Evolutionary conservation across 2,113 vertebrate species (phyloP).

Genomic region (Corapipo altera): DNA sequence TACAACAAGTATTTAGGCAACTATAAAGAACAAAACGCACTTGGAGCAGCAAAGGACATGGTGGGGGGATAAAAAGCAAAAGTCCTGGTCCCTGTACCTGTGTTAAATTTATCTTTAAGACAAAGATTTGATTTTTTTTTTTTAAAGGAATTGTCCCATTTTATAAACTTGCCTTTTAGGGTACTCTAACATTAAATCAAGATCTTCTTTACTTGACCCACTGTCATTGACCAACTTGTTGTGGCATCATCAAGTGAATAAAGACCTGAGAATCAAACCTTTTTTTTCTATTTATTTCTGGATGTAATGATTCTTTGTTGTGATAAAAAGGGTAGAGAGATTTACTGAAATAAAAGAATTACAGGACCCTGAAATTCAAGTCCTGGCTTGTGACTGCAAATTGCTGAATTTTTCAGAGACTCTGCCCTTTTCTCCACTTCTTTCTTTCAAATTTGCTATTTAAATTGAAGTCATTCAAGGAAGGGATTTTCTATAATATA

Average conservation of each 20-base stretch:
- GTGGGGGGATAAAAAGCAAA: neutral
- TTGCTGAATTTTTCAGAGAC: neutral
- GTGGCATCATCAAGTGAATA: neutral
- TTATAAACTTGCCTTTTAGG: neutral
- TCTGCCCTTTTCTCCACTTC: neutral
- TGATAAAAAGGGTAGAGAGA: neutral
- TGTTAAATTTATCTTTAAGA: neutral
- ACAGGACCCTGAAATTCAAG: neutral
- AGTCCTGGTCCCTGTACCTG: neutral
- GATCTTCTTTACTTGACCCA: neutral
- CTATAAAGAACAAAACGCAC: neutral
- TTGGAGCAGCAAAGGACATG: neutral
- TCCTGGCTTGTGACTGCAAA: neutral
- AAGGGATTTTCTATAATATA: neutral
- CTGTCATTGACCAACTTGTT: neutral
- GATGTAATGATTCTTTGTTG: neutral
- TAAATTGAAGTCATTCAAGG: slow-evolving; percentile 4
- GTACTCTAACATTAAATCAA: neutral
- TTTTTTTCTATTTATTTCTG: neutral
- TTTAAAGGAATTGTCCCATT: neutral
- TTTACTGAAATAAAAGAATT: neutral
- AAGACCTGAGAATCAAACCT: neutral
- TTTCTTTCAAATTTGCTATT: neutral
- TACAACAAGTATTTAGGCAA: neutral
- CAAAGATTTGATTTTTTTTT: neutral